These are phyloP conservation scores for Pseudorhiza aurosa DNA, from an alignment of 30 jellyfish, hydroid and myxozoan genomes.

Conservation along the genomic window DNA sequence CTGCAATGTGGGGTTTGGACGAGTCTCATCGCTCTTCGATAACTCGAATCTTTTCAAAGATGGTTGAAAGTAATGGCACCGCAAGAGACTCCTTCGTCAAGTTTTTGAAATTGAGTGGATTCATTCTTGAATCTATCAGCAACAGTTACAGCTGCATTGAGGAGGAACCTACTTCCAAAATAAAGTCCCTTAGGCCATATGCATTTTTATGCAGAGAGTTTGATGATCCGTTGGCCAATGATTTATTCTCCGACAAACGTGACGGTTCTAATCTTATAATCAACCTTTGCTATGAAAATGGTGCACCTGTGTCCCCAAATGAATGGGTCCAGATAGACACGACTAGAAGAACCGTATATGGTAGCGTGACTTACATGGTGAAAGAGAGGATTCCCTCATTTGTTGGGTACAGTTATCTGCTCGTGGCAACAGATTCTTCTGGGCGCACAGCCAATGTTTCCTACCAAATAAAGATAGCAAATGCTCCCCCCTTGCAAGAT, in stretches of 20 bases:
- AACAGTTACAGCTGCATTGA: constrained; percentile 90
- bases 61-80: constrained; percentile 38
- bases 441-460: constrained; percentile 93
- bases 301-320: constrained; percentile 56
- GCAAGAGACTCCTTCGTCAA: constrained; percentile 31
- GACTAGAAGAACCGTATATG: constrained; percentile 60
- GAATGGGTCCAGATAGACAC: constrained; percentile 91
- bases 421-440: constrained; percentile 88
- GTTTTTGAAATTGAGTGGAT: constrained; percentile 39
- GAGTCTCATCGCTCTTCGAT: constrained; percentile 70
- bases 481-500: constrained; percentile 41
- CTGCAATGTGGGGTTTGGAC: constrained; percentile 72
- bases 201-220: constrained; percentile 71
- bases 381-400: constrained; percentile 37
- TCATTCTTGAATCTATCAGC: constrained; percentile 13
- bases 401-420: constrained; percentile 55
- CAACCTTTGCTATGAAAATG: constrained; percentile 52
- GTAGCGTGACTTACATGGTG: constrained; percentile 64
- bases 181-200: constrained; percentile 19
- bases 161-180: constrained; percentile 70
- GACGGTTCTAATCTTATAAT: constrained; percentile 63
- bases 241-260: constrained; percentile 49
- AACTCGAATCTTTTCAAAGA: constrained; percentile 60
- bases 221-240: constrained; percentile 26
- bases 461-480: constrained; percentile 50